These are phyloP conservation scores for Hypocryptadius cinnamomeus DNA, from an alignment of 2,113 vertebrate genomes.

Conservation along the genomic window DNA sequence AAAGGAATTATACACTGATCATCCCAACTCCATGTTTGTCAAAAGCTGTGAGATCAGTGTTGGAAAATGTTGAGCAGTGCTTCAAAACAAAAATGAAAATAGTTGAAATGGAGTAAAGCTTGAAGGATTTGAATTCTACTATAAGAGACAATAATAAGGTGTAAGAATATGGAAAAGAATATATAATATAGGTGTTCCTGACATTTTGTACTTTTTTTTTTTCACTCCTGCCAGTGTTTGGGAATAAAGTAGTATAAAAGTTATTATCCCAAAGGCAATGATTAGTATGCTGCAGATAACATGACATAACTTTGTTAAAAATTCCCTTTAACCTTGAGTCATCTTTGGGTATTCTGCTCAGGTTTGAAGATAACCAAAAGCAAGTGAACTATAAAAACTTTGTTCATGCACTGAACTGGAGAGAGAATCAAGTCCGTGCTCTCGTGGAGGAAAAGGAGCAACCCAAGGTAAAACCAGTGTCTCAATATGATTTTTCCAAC, in stretches of 20 bases:
- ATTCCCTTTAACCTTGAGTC: background rate
- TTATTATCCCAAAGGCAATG: background rate
- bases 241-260: background rate
- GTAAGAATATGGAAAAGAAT: background rate
- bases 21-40: background rate
- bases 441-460: background rate
- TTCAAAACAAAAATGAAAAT: background rate
- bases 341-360: conserved; percentile 42
- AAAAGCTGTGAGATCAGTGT: background rate
- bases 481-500: background rate
- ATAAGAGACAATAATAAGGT: background rate
- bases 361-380: conserved; percentile 70
- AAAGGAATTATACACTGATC: background rate
- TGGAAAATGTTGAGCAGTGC: background rate
- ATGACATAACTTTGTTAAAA: background rate
- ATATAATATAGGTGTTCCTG: background rate
- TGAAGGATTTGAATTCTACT: background rate
- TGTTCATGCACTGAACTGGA: conserved; percentile 81
- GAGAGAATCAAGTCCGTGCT: conserved; percentile 62
- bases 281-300: background rate
- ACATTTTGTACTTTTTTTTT: background rate
- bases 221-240: background rate
- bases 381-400: conserved; percentile 79
- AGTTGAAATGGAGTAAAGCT: background rate
- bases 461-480: conserved; percentile 69